Base-by-base conservation (phyloP, 2,888 invertebrate species). In the Alviniconcha strummeri region DNA sequence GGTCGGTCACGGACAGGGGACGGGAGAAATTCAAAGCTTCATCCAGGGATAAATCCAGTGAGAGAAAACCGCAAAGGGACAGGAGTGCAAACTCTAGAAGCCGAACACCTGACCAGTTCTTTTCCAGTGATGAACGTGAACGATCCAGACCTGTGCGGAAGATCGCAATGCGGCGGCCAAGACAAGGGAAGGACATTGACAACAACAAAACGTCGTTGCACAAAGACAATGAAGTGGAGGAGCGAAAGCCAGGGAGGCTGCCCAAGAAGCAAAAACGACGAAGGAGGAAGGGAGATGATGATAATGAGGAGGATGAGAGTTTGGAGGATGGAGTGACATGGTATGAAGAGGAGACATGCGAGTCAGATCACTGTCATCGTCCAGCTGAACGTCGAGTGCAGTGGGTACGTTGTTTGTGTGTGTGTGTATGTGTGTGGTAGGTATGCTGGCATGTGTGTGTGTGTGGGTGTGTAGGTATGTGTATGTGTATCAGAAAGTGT, bases 271-370 rank as follows among this genome's bases (percentile, higher is more conserved):
- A 36, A 52, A 72, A 56, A 56, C 17, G 71, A n/a, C 11, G 64
- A 75, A 17, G 55, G 57, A 74, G 60, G 79, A 19, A 55, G 0
- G 72, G 67, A 3, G 76, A 83, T n/a, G 80, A 79, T 15, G 83
- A 79, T 55, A 69, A 82, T 7, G 82, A 82, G 17, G 67, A 78
- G 19, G 86, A 86, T 1, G 86, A 86, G 8, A 83, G 88, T 60
- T 84, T 89, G 75, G 90, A 89, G 81, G 89, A 90, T 7, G 90
- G 90, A 17, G 89, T 89, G 15, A 88, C 88, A 36, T 89, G 88
- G 89, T 90, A 89, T n/a, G 91, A 91, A 52, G 90, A 88, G 17
- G 90, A 90, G 13, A 89, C 86, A 4, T 90, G 90, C 86, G 88
- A 89, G 13, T 88, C 89, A n/a, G 81, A 82, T 5, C 87, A 87